Evolutionary conservation across 2,888 invertebrate species (phyloP).

Genomic region (Endotricha flammealis): DNA sequence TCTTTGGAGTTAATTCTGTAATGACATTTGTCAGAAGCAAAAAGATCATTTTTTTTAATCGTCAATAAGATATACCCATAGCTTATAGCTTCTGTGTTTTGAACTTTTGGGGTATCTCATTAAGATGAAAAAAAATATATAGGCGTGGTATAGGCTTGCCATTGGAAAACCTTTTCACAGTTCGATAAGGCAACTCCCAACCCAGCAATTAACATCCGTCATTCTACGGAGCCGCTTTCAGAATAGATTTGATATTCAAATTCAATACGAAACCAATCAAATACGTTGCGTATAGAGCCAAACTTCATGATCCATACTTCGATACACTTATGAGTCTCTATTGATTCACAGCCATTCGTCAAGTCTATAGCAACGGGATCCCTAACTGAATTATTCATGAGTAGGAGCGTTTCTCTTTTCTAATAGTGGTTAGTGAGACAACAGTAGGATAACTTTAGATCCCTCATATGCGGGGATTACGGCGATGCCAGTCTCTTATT

Average conservation of each 20-base stretch:
- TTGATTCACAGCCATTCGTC: conserved; percentile 48
- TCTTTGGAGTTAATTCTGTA: no score
- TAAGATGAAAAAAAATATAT: no score
- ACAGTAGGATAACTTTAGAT: conserved; percentile 27
- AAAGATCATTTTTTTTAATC: no score
- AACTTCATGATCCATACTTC: conserved; percentile 34
- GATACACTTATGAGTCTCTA: conserved; percentile 39
- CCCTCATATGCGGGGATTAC: conserved; percentile 32
- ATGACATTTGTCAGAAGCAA: no score
- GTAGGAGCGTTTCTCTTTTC: conserved; percentile 33
- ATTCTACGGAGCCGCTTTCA: not conserved
- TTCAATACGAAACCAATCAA: conserved; percentile 23
- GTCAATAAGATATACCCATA: no score
- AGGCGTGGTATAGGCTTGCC: no score
- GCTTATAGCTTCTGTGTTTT: no score
- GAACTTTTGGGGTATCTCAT: no score
- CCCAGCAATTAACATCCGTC: conserved; percentile 4
- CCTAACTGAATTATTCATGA: conserved; percentile 48
- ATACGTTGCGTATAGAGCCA: conserved; percentile 28
- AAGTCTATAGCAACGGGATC: conserved; percentile 40
- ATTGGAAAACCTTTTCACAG: no score
- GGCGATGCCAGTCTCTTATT: conserved; percentile 18
- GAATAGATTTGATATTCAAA: conserved; percentile 13
- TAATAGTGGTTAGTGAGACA: conserved; percentile 49
- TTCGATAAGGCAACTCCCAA: not conserved